A percentile compares a stretch with the other conserved stretches of the same genome.
Conservation (phyloP, 37 sponge, comb jelly and placozoan genomes). For the Ephydatia muelleri region DNA sequence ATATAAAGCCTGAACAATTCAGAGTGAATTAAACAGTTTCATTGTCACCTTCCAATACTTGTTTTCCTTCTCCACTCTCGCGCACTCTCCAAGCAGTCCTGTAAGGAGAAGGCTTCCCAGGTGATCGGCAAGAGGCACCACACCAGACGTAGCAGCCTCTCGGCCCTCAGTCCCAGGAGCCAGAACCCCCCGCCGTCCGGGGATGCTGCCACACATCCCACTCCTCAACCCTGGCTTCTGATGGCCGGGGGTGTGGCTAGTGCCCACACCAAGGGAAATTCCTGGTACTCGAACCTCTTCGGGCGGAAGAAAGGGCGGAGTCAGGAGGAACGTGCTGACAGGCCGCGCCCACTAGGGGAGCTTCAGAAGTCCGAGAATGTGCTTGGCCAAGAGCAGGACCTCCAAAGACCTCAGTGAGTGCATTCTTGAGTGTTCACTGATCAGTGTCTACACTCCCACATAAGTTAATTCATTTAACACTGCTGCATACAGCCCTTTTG, state of each 20-base stretch:
- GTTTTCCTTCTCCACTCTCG: too few relatives aligned
- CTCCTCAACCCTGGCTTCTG: not conserved
- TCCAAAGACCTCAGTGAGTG: not conserved
- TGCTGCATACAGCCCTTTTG: too few relatives aligned
- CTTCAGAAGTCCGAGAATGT: not conserved
- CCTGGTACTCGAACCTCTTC: not conserved
- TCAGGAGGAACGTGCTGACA: not conserved
- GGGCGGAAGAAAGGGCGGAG: not conserved
- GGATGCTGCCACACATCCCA: not conserved
- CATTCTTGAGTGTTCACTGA: too few relatives aligned
- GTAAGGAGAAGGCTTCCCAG: not conserved
- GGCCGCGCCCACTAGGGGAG: not conserved
- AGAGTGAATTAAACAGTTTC: too few relatives aligned
- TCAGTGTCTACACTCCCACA: too few relatives aligned
- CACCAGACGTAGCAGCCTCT: not conserved
- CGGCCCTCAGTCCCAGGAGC: not conserved
- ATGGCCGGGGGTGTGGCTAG: not conserved
- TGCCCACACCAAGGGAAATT: not conserved
- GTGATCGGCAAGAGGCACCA: not conserved
- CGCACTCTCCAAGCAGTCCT: not conserved
- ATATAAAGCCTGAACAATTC: too few relatives aligned
- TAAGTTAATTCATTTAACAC: too few relatives aligned
- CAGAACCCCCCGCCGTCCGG: not conserved
- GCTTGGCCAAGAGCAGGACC: not conserved
- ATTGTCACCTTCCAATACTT: too few relatives aligned